Evolutionary conservation across 1,140 invertebrate genomes (phyloP), one percentile per base, ranked within the genome.

Genomic region (Papilio aristodemus): DNA sequence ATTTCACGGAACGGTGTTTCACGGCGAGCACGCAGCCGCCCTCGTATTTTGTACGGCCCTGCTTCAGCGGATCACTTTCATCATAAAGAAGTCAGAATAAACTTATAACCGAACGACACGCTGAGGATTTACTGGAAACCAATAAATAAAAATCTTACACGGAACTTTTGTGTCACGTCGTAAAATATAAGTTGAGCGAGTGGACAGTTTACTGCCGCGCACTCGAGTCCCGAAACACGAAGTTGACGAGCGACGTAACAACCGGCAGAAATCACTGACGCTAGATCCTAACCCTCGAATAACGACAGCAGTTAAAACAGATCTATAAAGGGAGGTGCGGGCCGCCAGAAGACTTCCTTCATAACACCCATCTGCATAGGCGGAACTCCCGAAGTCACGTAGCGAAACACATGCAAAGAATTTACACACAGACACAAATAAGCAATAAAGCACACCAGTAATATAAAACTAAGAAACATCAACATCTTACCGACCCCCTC

Each of bases 391-490:
- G 70, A 43, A 54, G 62, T 71, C 76, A 71, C 74, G 72, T 73
- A 69, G 62, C 43, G 75, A 75, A 75, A 75, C 78, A 75, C 78
- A 83, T 82, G 84, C 78, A 76, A 71, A 71, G 72, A 75, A 70
- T 70, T 70, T 72, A 72, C 80, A 80, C 85, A 90, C 86, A 80
- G 83, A 87, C 86, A 81, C 83, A 87, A 89, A 89, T 87, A 88
- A 85, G 85, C 86, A 87, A 91, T 91, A 88, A 89, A 89, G 85
- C 86, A 89, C 84, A 72, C 72, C 78, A 81, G 87, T 91, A 89
- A 91, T 91, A 91, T 91, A 91, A 91, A 91, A 91, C 88, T 91
- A 91, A 91, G 88, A 89, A 91, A 89, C 88, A 90, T 90, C 88
- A 90, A 89, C 88, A 89, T 91, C 87, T 91, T 86, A 74, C 81